These are phyloP conservation scores for Lemur catta DNA, from an alignment of 2,797 vertebrate species.

Conservation along the genomic window DNA sequence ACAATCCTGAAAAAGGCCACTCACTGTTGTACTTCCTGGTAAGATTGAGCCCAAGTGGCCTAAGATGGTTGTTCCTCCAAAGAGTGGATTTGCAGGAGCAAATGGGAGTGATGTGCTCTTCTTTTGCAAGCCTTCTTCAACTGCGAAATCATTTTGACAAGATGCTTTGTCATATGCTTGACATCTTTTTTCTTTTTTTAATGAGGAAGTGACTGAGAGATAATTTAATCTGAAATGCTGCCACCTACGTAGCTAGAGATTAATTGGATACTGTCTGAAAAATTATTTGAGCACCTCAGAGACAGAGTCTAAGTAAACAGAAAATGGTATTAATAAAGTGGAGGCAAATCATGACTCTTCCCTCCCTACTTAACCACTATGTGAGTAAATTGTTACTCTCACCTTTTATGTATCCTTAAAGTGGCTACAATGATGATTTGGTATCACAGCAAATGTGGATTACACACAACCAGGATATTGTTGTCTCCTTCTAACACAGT, in stretches of 20 bases:
- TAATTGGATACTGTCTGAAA: conserved; percentile 64
- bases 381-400: neutral
- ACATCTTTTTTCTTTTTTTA: conserved; percentile 60
- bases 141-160: conserved; percentile 49
- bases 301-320: conserved; percentile 3
- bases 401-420: conserved; percentile 1
- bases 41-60: rapidly evolving
- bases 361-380: neutral
- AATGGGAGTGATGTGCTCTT: neutral
- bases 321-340: neutral
- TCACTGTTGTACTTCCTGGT: rapidly evolving
- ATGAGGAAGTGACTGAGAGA: conserved; percentile 66
- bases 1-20: neutral
- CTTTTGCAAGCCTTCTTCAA: neutral
- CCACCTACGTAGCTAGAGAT: conserved; percentile 41
- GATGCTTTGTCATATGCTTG: conserved; percentile 64
- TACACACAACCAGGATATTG: neutral
- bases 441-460: neutral
- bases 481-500: neutral
- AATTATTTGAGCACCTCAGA: conserved; percentile 27
- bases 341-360: neutral
- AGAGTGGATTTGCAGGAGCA: neutral
- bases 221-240: conserved; percentile 68
- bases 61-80: neutral
- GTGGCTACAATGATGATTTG: conserved; percentile 8